Conservation (phyloP, 2,888 invertebrate genomes). For the Melangyna quadrimaculata region DNA sequence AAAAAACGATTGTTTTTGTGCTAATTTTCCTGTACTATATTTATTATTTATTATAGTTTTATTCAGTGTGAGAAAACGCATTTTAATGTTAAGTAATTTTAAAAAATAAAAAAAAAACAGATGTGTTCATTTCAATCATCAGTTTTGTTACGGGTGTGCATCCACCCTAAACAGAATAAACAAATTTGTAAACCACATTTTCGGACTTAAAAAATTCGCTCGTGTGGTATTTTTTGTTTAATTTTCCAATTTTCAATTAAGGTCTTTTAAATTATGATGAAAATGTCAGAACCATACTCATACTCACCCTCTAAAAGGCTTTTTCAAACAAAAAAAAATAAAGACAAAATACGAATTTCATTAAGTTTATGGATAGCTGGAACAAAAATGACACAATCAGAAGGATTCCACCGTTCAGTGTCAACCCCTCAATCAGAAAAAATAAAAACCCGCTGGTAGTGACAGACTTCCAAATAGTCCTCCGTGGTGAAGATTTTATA, state of each 20-base stretch:
- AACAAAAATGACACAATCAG: slow-evolving; percentile 2
- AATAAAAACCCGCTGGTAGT: neutral
- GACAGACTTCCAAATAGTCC: neutral
- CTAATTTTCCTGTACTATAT: too few relatives aligned
- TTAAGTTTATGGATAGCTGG: neutral
- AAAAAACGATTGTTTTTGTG: too few relatives aligned
- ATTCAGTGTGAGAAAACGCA: too few relatives aligned
- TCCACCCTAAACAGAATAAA: too few relatives aligned
- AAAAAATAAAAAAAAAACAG: too few relatives aligned
- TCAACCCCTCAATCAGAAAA: neutral
- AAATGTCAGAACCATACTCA: neutral
- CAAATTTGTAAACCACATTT: too few relatives aligned
- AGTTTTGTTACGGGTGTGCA: too few relatives aligned
- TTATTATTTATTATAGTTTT: too few relatives aligned
- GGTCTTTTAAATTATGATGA: neutral
- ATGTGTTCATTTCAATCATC: too few relatives aligned
- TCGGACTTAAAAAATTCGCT: too few relatives aligned
- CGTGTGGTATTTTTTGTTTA: too few relatives aligned
- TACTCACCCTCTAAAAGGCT: neutral
- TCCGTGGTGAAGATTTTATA: slow-evolving; percentile 17
- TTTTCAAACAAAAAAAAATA: neutral
- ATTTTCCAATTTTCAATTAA: neutral
- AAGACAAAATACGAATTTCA: slow-evolving; percentile 1
- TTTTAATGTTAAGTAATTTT: too few relatives aligned
- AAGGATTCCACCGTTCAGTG: neutral